Evolutionary conservation across 2,797 vertebrate species (phyloP).

Genomic region (Melanotaenia nigrans): DNA sequence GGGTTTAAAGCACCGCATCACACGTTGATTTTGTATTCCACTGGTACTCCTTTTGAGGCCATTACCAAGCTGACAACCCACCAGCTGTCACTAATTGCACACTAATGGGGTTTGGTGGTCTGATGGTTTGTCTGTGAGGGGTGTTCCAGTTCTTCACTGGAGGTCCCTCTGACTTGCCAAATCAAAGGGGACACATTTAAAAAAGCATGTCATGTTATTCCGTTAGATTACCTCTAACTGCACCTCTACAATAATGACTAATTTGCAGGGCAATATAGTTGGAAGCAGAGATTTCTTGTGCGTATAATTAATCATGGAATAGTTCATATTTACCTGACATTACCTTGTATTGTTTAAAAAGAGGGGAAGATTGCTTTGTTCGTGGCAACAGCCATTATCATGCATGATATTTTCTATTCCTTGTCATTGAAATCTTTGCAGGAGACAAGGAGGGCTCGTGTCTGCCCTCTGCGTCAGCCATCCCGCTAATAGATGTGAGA

Average conservation of each 20-base stretch:
- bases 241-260: constrained; percentile 62
- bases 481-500: constrained; percentile 92
- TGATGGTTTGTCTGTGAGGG: constrained; percentile 84
- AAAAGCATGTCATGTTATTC: constrained; percentile 83
- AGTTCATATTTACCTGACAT: constrained; percentile 73
- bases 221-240: constrained; percentile 75
- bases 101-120: constrained; percentile 87
- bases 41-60: constrained; percentile 83
- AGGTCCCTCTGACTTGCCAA: constrained; percentile 83
- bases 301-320: constrained; percentile 68
- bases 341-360: constrained; percentile 62
- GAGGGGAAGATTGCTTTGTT: constrained; percentile 61
- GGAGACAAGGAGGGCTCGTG: constrained; percentile 83
- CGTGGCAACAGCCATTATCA: constrained; percentile 75
- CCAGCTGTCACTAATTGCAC: constrained; percentile 90
- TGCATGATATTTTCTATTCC: constrained; percentile 82
- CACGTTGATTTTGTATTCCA: constrained; percentile 80
- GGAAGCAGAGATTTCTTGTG: constrained; percentile 49
- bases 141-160: constrained; percentile 82
- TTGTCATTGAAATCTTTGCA: constrained; percentile 83
- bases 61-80: constrained; percentile 87
- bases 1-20: constrained; percentile 65
- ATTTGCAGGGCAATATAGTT: constrained; percentile 55
- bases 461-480: constrained; percentile 86
- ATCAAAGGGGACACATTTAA: constrained; percentile 84